A percentile compares a stretch with the other conserved stretches of the same genome.
These are phyloP conservation scores for Ooceraea biroi DNA, from an alignment of 1,140 invertebrate species.

Conservation along the genomic window DNA sequence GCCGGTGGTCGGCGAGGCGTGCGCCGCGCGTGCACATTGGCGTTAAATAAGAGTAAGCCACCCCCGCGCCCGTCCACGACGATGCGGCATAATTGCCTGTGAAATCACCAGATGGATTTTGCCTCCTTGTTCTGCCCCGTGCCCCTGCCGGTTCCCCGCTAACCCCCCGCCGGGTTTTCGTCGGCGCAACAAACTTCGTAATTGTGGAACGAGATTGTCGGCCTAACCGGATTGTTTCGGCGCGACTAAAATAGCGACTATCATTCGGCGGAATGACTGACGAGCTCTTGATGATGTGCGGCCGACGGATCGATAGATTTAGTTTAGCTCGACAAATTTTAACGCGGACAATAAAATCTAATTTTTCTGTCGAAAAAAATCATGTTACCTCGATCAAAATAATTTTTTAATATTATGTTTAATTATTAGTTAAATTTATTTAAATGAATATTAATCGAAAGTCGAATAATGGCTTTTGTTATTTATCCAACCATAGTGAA, in stretches of 20 bases:
- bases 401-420: too few relatives aligned
- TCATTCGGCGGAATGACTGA: constrained; percentile 7
- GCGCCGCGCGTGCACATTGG: constrained; percentile 84
- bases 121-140: constrained; percentile 79
- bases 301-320: background rate
- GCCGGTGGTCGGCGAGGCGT: constrained; percentile 75
- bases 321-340: background rate
- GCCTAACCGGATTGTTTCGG: constrained; percentile 49
- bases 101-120: constrained; percentile 84
- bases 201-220: constrained; percentile 63
- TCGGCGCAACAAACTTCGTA: constrained; percentile 57
- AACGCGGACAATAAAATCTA: background rate
- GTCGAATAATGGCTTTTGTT: background rate
- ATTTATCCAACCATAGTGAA: background rate
- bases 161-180: constrained; percentile 2
- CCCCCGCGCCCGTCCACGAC: constrained; percentile 61
- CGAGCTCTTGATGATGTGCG: background rate
- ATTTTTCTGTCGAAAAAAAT: background rate
- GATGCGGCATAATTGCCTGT: constrained; percentile 83
- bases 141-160: background rate
- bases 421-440: background rate
- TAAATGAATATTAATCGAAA: background rate
- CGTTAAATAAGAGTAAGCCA: constrained; percentile 86
- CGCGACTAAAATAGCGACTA: constrained; percentile 25
- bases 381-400: background rate